Percentiles rank a stretch among this genome's conserved stretches.
phyloP scores from a whole-genome alignment of 2,888 invertebrate species.

The Drosophila histrio region DNA sequence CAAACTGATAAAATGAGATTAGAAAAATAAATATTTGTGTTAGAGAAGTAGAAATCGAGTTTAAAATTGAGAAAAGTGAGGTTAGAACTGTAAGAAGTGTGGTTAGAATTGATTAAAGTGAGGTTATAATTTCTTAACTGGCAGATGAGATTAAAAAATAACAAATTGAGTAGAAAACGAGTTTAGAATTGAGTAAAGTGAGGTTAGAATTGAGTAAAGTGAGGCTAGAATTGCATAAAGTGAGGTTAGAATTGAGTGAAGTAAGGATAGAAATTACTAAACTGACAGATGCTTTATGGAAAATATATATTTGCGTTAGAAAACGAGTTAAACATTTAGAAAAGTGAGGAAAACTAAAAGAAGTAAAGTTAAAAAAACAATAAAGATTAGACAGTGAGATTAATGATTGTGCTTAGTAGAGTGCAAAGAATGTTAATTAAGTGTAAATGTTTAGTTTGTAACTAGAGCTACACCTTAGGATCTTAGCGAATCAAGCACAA shows the following conservation, averaged over 20 bases:
- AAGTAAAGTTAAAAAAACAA: no score
- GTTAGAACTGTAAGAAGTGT: slow-evolving; percentile 2
- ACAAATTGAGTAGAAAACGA: neutral
- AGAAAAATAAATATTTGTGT: neutral
- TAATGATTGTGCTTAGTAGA: neutral
- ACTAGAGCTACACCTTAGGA: slow-evolving; percentile 36
- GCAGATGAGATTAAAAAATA: neutral
- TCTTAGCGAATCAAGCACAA: slow-evolving; percentile 75
- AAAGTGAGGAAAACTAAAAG: no score
- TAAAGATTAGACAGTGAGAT: slow-evolving; percentile 6
- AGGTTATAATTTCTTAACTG: neutral
- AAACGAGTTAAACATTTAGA: no score
- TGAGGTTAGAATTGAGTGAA: neutral
- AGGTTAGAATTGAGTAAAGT: neutral
- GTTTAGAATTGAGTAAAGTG: slow-evolving; percentile 1
- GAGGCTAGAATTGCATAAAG: neutral
- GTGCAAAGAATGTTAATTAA: slow-evolving; percentile 34
- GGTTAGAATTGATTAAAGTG: neutral
- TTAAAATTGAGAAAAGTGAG: neutral
- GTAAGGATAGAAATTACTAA: slow-evolving; percentile 5
- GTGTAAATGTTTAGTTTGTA: slow-evolving; percentile 34
- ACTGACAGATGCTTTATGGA: no score
- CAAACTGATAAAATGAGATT: neutral
- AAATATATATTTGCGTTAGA: no score
- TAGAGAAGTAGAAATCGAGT: neutral